A percentile compares a stretch with the other conserved stretches of the same genome.
These are phyloP conservation scores for Wasmannia auropunctata DNA, from an alignment of 1,140 invertebrate genomes.

Conservation along the genomic window DNA sequence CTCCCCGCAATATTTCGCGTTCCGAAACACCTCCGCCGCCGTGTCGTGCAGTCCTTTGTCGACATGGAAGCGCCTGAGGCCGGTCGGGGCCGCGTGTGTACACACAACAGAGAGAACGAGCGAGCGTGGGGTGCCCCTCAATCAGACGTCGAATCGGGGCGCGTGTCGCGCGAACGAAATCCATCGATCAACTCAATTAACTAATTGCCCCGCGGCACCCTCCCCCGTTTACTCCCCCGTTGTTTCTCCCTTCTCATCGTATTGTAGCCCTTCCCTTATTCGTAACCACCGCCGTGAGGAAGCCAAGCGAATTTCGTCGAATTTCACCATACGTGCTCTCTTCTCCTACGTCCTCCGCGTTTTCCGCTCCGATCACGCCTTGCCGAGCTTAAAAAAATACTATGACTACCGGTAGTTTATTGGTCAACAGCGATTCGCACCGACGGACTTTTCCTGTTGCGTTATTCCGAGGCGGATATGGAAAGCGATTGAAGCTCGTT, in stretches of 20 bases:
- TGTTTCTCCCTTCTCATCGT: slow-evolving; percentile 59
- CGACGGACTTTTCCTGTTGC: slow-evolving; percentile 22
- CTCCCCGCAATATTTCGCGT: slow-evolving; percentile 18
- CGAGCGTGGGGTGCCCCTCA: slow-evolving; percentile 76
- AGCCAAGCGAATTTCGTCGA: slow-evolving; percentile 23
- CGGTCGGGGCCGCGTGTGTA: slow-evolving; percentile 73
- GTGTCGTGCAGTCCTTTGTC: slow-evolving; percentile 73
- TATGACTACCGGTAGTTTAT: slow-evolving; percentile 27
- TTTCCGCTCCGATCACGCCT: slow-evolving; percentile 23
- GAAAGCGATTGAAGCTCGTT: slow-evolving; percentile 54
- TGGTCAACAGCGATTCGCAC: slow-evolving; percentile 43
- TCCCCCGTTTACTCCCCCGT: slow-evolving; percentile 42
- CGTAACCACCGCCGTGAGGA: slow-evolving; percentile 34
- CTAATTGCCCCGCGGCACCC: slow-evolving; percentile 78
- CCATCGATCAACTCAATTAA: slow-evolving; percentile 84
- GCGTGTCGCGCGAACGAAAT: slow-evolving; percentile 82
- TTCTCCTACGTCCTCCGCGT: neutral
- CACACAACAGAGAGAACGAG: slow-evolving; percentile 51
- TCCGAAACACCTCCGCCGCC: slow-evolving; percentile 29
- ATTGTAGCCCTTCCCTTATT: slow-evolving; percentile 47
- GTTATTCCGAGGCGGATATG: slow-evolving; percentile 47
- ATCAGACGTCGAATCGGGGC: slow-evolving; percentile 81
- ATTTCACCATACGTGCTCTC: slow-evolving; percentile 9
- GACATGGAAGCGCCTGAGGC: slow-evolving; percentile 70
- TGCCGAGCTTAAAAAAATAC: slow-evolving; percentile 27